These are phyloP conservation scores for Epizoanthus fatuus DNA, from an alignment of 92 coral and sea anemone genomes.

Conservation along the genomic window DNA sequence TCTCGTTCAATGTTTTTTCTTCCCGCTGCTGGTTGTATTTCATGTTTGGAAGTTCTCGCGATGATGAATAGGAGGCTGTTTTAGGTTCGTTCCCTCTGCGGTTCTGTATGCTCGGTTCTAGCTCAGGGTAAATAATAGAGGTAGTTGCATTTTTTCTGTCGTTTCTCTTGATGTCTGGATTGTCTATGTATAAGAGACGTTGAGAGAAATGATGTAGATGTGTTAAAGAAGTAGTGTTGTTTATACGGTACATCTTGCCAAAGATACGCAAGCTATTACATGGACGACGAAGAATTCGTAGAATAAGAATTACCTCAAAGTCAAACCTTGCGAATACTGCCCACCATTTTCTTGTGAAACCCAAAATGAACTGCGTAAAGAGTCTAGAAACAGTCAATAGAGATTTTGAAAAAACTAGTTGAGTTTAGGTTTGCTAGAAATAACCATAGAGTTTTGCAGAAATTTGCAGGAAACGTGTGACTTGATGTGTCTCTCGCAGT, in stretches of 20 bases:
- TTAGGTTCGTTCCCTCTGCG: conserved; percentile 18
- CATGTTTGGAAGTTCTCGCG: conserved; percentile 3
- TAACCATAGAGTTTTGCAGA: conserved; percentile 25
- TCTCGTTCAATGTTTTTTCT: neutral
- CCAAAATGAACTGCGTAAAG: neutral
- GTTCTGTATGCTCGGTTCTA: conserved; percentile 33
- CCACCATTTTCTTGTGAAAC: conserved; percentile 5
- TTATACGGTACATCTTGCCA: conserved; percentile 7
- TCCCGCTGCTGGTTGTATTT: conserved; percentile 20
- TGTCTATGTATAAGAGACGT: neutral
- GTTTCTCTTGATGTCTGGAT: neutral
- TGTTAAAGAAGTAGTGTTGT: conserved; percentile 1
- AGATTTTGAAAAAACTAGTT: neutral
- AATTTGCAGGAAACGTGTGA: conserved; percentile 47
- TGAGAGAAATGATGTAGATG: neutral
- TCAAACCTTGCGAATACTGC: conserved; percentile 30
- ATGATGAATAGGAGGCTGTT: conserved; percentile 15
- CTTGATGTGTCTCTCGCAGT: conserved; percentile 30
- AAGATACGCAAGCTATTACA: conserved; percentile 10
- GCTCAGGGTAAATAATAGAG: conserved; percentile 39
- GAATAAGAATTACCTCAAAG: neutral
- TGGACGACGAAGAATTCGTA: conserved; percentile 31
- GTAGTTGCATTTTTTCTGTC: conserved; percentile 1
- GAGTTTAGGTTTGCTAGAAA: neutral
- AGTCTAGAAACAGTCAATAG: neutral